These are phyloP conservation scores for Ranitomeya imitator DNA, from an alignment of 2,113 vertebrate species.

Conservation along the genomic window DNA sequence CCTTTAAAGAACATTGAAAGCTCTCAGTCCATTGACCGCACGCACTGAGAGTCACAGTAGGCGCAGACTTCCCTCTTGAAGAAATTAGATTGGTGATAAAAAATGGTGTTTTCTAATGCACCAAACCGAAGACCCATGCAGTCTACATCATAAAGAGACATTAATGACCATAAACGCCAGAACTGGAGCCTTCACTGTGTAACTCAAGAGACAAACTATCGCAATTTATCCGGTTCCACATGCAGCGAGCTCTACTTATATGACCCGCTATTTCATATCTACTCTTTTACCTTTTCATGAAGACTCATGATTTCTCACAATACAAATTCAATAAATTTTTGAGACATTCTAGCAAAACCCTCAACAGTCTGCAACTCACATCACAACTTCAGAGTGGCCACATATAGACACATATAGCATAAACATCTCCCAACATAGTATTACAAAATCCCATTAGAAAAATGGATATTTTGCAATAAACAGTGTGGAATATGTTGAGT, in stretches of 20 bases:
- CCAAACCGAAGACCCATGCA: background rate
- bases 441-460: no score
- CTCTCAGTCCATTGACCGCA: conserved; percentile 1
- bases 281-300: no score
- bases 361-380: no score
- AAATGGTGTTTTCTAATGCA: conserved; percentile 1
- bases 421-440: no score
- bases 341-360: no score
- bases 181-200: background rate
- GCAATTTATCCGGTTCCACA: background rate
- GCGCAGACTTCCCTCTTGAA: background rate
- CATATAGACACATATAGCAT: no score
- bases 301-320: no score
- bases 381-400: no score
- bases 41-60: conserved; percentile 10
- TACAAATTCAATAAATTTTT: no score
- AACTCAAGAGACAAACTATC: background rate
- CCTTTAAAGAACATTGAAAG: conserved; percentile 16
- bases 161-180: background rate
- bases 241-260: background rate
- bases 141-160: background rate
- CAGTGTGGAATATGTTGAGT: no score
- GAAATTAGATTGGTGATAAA: conserved; percentile 1
- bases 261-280: no score
- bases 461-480: no score